Conservation (phyloP, 2,113 vertebrate species). For the Rhinolophus sinicus region DNA sequence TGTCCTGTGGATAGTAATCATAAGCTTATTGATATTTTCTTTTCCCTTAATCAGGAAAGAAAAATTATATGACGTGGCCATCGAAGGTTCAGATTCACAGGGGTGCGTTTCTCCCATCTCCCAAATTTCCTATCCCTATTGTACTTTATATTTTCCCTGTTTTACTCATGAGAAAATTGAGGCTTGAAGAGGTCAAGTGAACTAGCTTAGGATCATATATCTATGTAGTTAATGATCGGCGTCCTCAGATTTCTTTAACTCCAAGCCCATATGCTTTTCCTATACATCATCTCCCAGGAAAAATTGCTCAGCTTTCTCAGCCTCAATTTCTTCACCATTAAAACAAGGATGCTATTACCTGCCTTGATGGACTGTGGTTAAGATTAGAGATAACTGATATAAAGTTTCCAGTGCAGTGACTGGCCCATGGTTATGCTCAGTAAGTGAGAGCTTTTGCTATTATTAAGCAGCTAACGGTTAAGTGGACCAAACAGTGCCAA, state of each 20-base stretch:
- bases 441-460: neutral
- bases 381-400: neutral
- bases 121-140: neutral
- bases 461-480: neutral
- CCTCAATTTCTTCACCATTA: neutral
- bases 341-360: neutral
- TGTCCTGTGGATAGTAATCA: neutral
- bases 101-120: fast-evolving
- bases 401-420: neutral
- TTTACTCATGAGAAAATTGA: neutral
- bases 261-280: neutral
- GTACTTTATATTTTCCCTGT: neutral
- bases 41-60: neutral
- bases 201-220: neutral
- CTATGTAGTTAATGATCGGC: neutral
- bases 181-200: neutral
- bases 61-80: neutral
- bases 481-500: neutral
- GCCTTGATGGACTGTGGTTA: neutral
- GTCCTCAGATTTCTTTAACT: neutral
- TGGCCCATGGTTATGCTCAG: neutral
- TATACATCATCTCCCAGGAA: neutral
- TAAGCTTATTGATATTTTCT: neutral
- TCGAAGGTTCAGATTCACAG: neutral
- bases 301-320: neutral